Evolutionary conservation across 2,113 vertebrate species (phyloP), one percentile per base, ranked within the genome.

Genomic region (Lepus americanus): DNA sequence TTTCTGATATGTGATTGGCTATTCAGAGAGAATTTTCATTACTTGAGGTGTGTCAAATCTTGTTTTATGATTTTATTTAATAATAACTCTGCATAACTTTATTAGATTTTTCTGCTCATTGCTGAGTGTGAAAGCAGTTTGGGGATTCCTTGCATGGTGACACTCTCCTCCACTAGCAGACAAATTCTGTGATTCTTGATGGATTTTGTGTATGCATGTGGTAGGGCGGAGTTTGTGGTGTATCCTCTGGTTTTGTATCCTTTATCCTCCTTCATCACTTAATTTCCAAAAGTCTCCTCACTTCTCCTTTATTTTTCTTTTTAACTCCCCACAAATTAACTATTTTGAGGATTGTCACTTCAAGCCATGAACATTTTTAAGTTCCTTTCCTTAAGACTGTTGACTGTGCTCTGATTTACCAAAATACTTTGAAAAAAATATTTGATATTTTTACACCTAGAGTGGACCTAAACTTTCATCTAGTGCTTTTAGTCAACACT

Each of bases 161-260:
- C 51, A 5, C 0, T 39, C 59, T 77, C 67, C 55, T 70, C 61
- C 17, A 61, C 49, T 53, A 44, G 22, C 33, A 49, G 63, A 90
- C 31, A 49, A 63, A 90, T 9, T 87, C 12, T 23, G n/a, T n/a
- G 31, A 49, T 70, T 20, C 83, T 85, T 74, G 73, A 61, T 39
- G 10, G 1, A n/a, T 64, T 55, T 66, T 39, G 2, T 76, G 61
- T 61, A 20, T 83, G 17, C 83, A 9, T 64, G 8, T 59, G 13
- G 9, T 33, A 36, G 1, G 22, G 12, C 9, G 5, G 0, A 12
- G 73, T 51, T 7, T 55, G 13, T 59, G 55, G 10, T 17, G 0
- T 84, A 11, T 39, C 9, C 12, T 27, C 44, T 69, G 19, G 36
- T 25, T 11, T 70, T 44, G 44, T 44, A 44, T 44, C 44, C 44